Base-by-base conservation (phyloP, 2,797 vertebrate genomes). In the Silurus aristotelis region DNA sequence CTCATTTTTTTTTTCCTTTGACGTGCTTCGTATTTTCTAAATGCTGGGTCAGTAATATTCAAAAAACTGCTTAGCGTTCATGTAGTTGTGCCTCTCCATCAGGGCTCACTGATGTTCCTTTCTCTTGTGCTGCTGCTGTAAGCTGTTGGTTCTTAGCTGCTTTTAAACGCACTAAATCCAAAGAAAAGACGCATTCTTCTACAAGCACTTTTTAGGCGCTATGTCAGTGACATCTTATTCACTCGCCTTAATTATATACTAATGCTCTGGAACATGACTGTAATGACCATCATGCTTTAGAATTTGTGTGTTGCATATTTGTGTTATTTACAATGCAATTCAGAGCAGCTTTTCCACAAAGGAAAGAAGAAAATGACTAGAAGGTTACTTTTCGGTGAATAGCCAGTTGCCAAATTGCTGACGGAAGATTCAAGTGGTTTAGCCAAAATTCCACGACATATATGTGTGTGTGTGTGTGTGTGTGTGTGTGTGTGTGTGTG, bases 31-130 rank as follows among this genome's bases (percentile, higher is more conserved):
- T 96, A 97, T 97, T 96, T 84, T 97, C 96, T 97, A 98, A 98
- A 96, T 98, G 97, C 97, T 98, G 96, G 96, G 97, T 99, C 98
- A 97, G 98, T 98, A 99, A 98, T 98, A 98, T 99, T 98, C 95
- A 95, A 96, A 98, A 84, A 97, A 96, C 96, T 95, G 94, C 96
- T 96, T 95, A 93, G 93, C 93, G 92, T 90, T 92, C 91, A 17
- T 88, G 80, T 61, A 80, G 76, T 89, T 66, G 91, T 89, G 92
- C 90, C 88, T 85, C 80, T 63, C 86, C 86, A 60, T 89, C 87
- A 91, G 91, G 90, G 91, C 92, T 93, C 75, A 79, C 81, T 75
- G 86, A 84, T 81, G 83, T 73, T 81, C 83, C 63, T 84, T 81
- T 87, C 77, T 87, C 71, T 86, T 78, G 82, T 73, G 56, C 17